phyloP scores from a whole-genome alignment of 2,888 invertebrate species.

The Papilio protenor region DNA sequence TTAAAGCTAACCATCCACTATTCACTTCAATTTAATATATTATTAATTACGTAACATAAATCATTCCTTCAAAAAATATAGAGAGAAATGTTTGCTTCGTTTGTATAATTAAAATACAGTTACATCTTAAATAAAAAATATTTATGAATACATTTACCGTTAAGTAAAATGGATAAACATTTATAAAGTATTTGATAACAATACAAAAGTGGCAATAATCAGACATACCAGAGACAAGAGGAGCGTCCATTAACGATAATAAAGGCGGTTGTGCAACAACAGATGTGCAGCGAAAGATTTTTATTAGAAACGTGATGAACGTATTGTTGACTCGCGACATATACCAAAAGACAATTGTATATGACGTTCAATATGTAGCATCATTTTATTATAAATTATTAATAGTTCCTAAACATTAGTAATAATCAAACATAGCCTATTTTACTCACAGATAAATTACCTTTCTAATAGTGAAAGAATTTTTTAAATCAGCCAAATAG shows the following conservation, averaged over 20 bases:
- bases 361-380: neutral
- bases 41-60: constrained; percentile 4
- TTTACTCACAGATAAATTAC: too few species aligned
- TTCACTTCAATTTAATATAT: neutral
- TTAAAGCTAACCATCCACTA: neutral
- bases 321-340: constrained; percentile 45
- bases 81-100: neutral
- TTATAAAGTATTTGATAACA: constrained; percentile 49
- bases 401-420: too few species aligned
- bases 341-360: constrained; percentile 16
- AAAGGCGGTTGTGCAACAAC: constrained; percentile 80
- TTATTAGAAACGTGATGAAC: constrained; percentile 82
- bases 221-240: constrained; percentile 72
- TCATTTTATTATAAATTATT: neutral
- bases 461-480: too few species aligned
- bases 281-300: constrained; percentile 71
- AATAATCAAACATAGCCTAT: too few species aligned
- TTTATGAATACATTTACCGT: constrained; percentile 2
- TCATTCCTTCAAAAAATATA: neutral
- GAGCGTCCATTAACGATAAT: constrained; percentile 75
- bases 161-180: constrained; percentile 20
- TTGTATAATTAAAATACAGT: constrained; percentile 16
- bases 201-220: constrained; percentile 49
- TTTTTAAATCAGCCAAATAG: too few species aligned
- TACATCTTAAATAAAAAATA: constrained; percentile 11